Evolutionary conservation across 2,797 vertebrate genomes (phyloP), one percentile per base, ranked within the genome.

Genomic region (Sphenopsis melanotis): DNA sequence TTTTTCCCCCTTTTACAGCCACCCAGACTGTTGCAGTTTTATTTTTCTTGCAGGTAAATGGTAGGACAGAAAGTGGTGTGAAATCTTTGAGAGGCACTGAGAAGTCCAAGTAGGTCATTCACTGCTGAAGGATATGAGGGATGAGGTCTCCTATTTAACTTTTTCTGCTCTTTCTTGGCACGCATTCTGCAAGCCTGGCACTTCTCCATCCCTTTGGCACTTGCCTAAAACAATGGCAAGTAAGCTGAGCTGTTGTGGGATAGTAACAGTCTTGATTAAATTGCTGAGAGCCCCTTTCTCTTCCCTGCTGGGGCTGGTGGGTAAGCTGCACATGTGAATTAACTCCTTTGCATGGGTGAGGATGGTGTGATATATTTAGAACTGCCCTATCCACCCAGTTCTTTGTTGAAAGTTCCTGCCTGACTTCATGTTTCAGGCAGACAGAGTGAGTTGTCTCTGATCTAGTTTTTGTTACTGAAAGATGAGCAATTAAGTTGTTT

Each of bases 21-120:
- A 12, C 74, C 83, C 37, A 65, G 76, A 6, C 39, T 56, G 23
- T 34, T 76, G 41, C 60, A 3, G 2, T 74, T 93, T 74, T 86
- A 49, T 69, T 92, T 87, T 61, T 78, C 56, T 77, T 66, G 30
- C 93, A 96, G 94, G 92, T 96, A 84, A 92, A 72, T 56, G 86
- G 55, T 77, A 72, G 72, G 63, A 57, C 55, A 84, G 77, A 86
- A 75, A 88, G 77, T 5, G 2, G 49, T 61, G 80, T 82, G 83
- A 66, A 94, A 95, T 60, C 70, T 88, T 59, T 72, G 77, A 76
- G 90, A 90, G 63, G 50, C 85, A 24, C 64, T 46, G 65, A 56
- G 75, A 59, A 91, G 46, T 90, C 87, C 91, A 93, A 94, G 86
- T 93, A 90, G 92, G 88, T 95, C 80, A 90, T 17, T 95, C 47